Percentiles rank a stretch among this genome's conserved stretches.
These are phyloP conservation scores for Macquaria australasica DNA, from an alignment of 2,113 vertebrate genomes.

Conservation along the genomic window DNA sequence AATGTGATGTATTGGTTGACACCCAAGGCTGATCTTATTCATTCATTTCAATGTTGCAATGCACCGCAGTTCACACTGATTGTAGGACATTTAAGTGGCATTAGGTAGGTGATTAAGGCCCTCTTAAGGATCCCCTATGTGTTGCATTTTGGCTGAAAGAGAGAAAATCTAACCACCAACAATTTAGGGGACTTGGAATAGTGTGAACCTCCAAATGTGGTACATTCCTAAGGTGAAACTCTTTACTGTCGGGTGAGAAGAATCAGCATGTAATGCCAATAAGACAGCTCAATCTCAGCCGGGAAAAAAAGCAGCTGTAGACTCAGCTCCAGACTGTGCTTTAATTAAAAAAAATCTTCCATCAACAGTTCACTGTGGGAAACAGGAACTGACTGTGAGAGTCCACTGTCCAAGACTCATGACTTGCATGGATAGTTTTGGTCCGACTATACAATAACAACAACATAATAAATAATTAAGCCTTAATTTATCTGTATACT, in stretches of 20 bases:
- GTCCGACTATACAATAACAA: background rate
- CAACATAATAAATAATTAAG: constrained; percentile 6
- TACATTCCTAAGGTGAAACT: background rate
- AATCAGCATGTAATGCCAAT: background rate
- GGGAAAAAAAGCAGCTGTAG: background rate
- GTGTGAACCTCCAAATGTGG: background rate
- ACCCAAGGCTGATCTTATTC: background rate
- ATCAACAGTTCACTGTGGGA: constrained; percentile 3
- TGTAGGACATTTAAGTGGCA: background rate
- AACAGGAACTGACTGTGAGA: background rate
- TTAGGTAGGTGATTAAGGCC: background rate
- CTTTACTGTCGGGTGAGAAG: background rate
- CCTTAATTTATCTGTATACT: background rate
- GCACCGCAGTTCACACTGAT: background rate
- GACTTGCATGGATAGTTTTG: background rate
- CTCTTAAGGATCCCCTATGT: background rate
- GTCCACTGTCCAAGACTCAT: background rate
- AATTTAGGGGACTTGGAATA: background rate
- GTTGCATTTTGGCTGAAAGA: background rate
- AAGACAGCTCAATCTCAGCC: constrained; percentile 4
- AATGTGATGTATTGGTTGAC: background rate
- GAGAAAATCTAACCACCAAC: background rate
- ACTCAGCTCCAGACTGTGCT: constrained; percentile 6
- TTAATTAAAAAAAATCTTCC: constrained; percentile 2
- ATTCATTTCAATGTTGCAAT: constrained; percentile 1